Base-by-base conservation (phyloP, 2,797 vertebrate species). In the Micromesistius poutassou region DNA sequence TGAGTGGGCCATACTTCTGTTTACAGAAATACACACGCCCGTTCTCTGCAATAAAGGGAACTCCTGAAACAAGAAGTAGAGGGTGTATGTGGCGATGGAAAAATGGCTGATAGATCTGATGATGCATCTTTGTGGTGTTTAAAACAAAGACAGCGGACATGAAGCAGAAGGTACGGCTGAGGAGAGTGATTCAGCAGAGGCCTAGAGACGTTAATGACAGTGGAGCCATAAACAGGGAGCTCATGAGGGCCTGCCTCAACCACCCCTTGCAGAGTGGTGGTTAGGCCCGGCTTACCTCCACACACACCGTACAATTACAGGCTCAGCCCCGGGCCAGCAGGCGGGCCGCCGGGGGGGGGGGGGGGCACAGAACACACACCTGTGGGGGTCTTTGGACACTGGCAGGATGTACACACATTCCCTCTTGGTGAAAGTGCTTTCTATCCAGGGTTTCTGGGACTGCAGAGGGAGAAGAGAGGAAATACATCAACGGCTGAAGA, bases 361-460 rank as follows among this genome's bases (percentile, higher is more conserved):
- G 55, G 35, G 16, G 30, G 62, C 33, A 30, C 10, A 50, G 28
- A 77, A 81, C 87, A 86, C 89, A 89, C 96, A 99, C 98, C 98
- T 98, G 98, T 99, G 98, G 86, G 97, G 98, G 90, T 99, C 97
- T 93, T 98, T 99, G 90, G 98, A 99, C 93, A 95, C 97, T 90
- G 98, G 97, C 94, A 99, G 96, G 93, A 99, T 98, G 90, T 99
- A 98, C 79, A 97, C 96, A 94, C 98, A 99, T 96, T 99, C 98
- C 94, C 98, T 97, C 95, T 97, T 99, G 89, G 95, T 97, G 95
- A 99, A 98, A 95, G 96, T 97, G 92, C 94, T 97, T 96, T 99
- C 98, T 97, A 99, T 99, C 98, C 98, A 99, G 95, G 98, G 96
- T 97, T 98, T 99, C 96, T 99, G 97, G 96, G 97, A 98, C 97